Conservation (phyloP, 2,797 vertebrate species). For the Danio kyathit region DNA sequence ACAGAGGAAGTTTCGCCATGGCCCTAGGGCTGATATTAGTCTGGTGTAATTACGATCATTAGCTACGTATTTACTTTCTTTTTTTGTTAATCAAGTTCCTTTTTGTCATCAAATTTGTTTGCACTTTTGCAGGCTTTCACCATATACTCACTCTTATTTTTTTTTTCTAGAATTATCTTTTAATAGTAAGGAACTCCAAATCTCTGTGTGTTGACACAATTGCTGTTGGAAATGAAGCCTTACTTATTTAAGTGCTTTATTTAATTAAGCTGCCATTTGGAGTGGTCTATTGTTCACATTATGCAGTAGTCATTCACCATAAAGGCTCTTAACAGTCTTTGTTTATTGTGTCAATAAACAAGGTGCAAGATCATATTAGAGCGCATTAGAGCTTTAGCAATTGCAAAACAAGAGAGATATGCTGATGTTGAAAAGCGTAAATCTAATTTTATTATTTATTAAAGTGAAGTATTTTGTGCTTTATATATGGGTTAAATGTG, state of each 20-base stretch:
- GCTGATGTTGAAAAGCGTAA: conserved; percentile 13
- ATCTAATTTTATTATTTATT: neutral
- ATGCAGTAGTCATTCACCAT: conserved; percentile 45
- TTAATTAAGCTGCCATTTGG: conserved; percentile 49
- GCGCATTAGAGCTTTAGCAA: conserved; percentile 24
- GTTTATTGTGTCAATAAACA: conserved; percentile 37
- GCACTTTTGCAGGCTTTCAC: conserved; percentile 6
- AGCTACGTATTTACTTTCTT: conserved; percentile 36
- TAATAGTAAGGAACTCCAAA: conserved; percentile 25
- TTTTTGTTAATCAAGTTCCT: conserved; percentile 38
- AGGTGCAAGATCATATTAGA: conserved; percentile 31
- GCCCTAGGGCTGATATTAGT: conserved; percentile 35
- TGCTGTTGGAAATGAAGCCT: conserved; percentile 46
- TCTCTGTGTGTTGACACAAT: conserved; percentile 23
- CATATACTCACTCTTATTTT: neutral
- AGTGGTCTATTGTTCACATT: conserved; percentile 46
- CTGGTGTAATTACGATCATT: conserved; percentile 44
- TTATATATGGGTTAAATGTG: neutral
- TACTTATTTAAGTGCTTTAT: conserved; percentile 47
- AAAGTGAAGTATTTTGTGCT: neutral
- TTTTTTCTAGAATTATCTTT: conserved; percentile 11
- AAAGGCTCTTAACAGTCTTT: conserved; percentile 41
- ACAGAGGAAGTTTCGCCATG: conserved; percentile 23
- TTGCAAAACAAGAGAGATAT: neutral
- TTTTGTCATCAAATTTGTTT: conserved; percentile 40